A percentile compares a stretch with the other conserved stretches of the same genome.
These are phyloP conservation scores for Tapirus terrestris DNA, from an alignment of 2,113 vertebrate genomes.

Conservation along the genomic window DNA sequence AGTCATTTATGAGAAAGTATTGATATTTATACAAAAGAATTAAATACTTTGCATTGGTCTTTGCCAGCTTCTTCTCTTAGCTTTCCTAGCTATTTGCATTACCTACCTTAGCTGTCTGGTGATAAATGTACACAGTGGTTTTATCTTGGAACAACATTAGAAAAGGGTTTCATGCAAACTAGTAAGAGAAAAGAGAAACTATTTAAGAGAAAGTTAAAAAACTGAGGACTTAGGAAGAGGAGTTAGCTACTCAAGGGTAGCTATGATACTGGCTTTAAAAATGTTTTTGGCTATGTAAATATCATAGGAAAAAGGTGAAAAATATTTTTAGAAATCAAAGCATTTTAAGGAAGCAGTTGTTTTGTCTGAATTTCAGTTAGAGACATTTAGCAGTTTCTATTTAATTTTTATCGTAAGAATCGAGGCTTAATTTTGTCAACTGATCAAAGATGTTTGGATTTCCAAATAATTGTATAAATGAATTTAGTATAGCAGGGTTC, in stretches of 20 bases:
- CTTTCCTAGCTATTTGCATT: not conserved
- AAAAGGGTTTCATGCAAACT: not conserved
- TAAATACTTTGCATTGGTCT: not conserved
- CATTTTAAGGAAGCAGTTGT: constrained; percentile 4
- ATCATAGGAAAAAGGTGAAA: not conserved
- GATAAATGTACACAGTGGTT: not conserved
- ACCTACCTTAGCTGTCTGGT: not conserved
- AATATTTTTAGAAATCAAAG: not conserved
- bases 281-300: not conserved
- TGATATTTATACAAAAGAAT: not conserved
- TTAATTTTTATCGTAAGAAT: not conserved
- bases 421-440: not conserved
- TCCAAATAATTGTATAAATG: not conserved
- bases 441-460: not conserved
- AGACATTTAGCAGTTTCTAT: not conserved
- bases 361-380: constrained; percentile 29
- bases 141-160: not conserved
- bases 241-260: not conserved
- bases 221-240: not conserved
- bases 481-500: not conserved
- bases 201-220: not conserved
- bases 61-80: not conserved
- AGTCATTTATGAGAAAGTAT: not conserved
- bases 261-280: not conserved
- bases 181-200: not conserved